Conservation (phyloP, 2,113 vertebrate species). For the Oplegnathus fasciatus region DNA sequence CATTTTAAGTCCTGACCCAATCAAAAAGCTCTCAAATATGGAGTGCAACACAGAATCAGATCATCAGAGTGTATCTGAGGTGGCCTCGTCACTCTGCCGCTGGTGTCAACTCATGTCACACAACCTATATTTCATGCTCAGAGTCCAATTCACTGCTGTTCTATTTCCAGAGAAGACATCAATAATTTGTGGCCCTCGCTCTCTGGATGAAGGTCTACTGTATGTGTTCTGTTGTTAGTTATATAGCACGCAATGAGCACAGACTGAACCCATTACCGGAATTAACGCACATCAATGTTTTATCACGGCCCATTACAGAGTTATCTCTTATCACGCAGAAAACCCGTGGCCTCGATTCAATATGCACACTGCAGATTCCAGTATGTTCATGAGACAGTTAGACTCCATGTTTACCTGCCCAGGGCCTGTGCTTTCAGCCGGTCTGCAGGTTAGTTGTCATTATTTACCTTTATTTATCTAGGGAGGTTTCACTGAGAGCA, state of each 20-base stretch:
- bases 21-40: slow-evolving; percentile 11
- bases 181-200: slow-evolving; percentile 64
- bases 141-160: slow-evolving; percentile 24
- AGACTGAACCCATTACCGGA: slow-evolving; percentile 46
- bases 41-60: slow-evolving; percentile 6
- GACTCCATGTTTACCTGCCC: not conserved
- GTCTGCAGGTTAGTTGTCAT: too few relatives aligned
- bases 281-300: slow-evolving; percentile 70
- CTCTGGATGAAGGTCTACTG: slow-evolving; percentile 44
- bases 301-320: slow-evolving; percentile 27
- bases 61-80: slow-evolving; percentile 21
- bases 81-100: not conserved
- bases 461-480: not conserved
- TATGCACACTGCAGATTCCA: not conserved
- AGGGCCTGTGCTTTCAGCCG: too few relatives aligned
- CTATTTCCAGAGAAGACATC: slow-evolving; percentile 61
- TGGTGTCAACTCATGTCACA: slow-evolving; percentile 9
- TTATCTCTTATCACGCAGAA: slow-evolving; percentile 31
- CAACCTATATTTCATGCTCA: slow-evolving; percentile 30
- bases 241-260: slow-evolving; percentile 19
- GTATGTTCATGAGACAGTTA: not conserved
- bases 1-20: slow-evolving; percentile 1
- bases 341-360: slow-evolving; percentile 36
- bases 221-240: slow-evolving; percentile 6
- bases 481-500: not conserved